Evolutionary conservation across 2,113 vertebrate species (phyloP), one percentile per base, ranked within the genome.

Genomic region (Lampris megalopsis): DNA sequence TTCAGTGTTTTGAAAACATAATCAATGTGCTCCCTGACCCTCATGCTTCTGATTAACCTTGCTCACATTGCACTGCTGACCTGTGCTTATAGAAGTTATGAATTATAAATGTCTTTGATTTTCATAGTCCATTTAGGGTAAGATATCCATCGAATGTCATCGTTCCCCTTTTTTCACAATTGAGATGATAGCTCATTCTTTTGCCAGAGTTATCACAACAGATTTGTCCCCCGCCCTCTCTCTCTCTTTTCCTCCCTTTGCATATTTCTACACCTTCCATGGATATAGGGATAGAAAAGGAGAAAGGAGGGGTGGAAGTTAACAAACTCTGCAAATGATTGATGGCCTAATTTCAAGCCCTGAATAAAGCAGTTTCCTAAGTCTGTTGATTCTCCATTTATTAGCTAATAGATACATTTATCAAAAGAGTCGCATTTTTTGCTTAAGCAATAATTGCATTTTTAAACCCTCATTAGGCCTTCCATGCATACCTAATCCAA

Each of bases 331-430:
- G 90, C 75, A 91, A 88, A 94, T 98, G 97, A 99, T 98, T 97
- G 97, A 98, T 98, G 96, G 96, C 94, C 95, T 98, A 96, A 98
- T 98, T 99, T 97, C 94, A 94, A 95, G 92, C 94, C 91, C 94
- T 85, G 95, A 96, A 97, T 97, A 98, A 97, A 96, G 93, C 93
- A 86, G 95, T 96, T 97, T 97, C 96, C 96, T 95, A 96, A 97
- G 95, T 97, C 94, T 96, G 96, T 96, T 97, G 96, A 97, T 97
- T 97, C 95, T 94, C 94, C 93, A 94, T 91, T 97, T 98, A 99
- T 97, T 97, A 97, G 96, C 95, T 95, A 97, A 96, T 95, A 96
- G 96, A 97, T 97, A 93, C 96, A 97, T 95, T 97, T 97, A 98
- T 98, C 96, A 96, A 94, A 92, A 92, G 94, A 94, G 92, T 93